Base-by-base conservation (phyloP, 2,113 vertebrate species). In the Oreochromis niloticus region DNA sequence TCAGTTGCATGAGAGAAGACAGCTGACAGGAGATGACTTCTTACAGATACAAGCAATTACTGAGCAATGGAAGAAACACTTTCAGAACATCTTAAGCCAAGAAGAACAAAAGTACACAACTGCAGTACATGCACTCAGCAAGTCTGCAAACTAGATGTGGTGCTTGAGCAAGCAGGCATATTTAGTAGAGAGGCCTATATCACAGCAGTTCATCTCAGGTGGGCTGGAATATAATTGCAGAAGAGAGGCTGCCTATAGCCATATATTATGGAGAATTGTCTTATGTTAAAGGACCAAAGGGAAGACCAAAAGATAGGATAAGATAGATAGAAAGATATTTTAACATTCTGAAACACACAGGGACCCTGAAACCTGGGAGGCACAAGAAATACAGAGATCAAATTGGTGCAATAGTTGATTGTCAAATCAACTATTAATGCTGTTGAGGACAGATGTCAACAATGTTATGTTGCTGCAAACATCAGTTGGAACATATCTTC, bases 381-480 rank as follows among this genome's bases (percentile, higher is more conserved):
- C 41, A 73, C 41, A 46, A 73, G 22, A 73, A 75, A 75, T 75
- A 73, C 14, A 48, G 14, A 0, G 14, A 30, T 75, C 14, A 27
- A 73, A 73, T 10, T 73, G 41, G 41, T 75, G 22, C 4, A 73
- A 30, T 10, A 61, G 57, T 61, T 61, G 57, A 46, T 30, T 27
- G 2, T 0, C 22, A 46, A 27, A 30, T 73, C 22, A 73, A 73
- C 1, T 30, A 73, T 48, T 73, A 0, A 73, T 0, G 22, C 41
- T 73, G 22, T 17, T 73, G 14, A 75, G 27, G 24, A 48, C 24
- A 75, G 39, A 16, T 9, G 36, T 22, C 2, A 1, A 14, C 63
- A 17, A 43, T 0, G 2, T 14, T 46, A 46, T 73, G 43, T 73
- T 46, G 13, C 13, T 73, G 41, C 24, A 75, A 48, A 27, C 14